phyloP scores from a whole-genome alignment of 2,888 invertebrate genomes.

The Schrankia costaestrigalis region DNA sequence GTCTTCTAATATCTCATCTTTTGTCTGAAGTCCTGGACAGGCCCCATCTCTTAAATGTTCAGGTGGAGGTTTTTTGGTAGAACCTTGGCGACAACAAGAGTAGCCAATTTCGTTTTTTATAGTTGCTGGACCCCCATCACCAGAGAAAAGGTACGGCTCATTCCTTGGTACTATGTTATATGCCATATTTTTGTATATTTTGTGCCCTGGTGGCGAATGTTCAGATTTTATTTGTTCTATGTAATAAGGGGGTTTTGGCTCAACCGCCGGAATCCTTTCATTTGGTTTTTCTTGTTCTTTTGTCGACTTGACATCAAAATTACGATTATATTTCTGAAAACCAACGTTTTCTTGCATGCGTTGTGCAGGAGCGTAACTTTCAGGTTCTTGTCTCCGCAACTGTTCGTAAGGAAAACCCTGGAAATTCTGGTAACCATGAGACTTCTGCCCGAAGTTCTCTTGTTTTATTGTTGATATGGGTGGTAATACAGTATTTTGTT shows the following conservation, averaged over 20 bases:
- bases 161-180: conserved; percentile 61
- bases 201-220: conserved; percentile 76
- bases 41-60: conserved; percentile 87
- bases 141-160: conserved; percentile 82
- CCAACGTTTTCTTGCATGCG: conserved; percentile 61
- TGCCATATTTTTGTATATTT: conserved; percentile 73
- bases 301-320: conserved; percentile 45
- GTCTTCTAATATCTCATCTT: conserved; percentile 84
- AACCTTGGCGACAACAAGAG: conserved; percentile 87
- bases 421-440: conserved; percentile 57
- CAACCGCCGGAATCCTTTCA: conserved; percentile 38
- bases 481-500: conserved; percentile 62
- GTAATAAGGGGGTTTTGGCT: conserved; percentile 69
- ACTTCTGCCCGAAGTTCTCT: conserved; percentile 67
- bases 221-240: conserved; percentile 78
- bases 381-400: conserved; percentile 48
- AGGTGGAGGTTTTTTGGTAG: conserved; percentile 85
- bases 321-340: conserved; percentile 68
- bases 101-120: conserved; percentile 83
- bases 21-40: conserved; percentile 86
- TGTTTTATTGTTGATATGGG: conserved; percentile 78
- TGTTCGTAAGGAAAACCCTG: conserved; percentile 57
- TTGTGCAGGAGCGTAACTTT: conserved; percentile 51
- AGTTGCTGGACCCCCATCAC: conserved; percentile 85
- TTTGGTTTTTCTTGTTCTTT: conserved; percentile 46